Evolutionary conservation across 35 echinoderm and acorn worm genomes (phyloP), one percentile per base, ranked within the genome.

Genomic region (Eucidaris tribuloides): DNA sequence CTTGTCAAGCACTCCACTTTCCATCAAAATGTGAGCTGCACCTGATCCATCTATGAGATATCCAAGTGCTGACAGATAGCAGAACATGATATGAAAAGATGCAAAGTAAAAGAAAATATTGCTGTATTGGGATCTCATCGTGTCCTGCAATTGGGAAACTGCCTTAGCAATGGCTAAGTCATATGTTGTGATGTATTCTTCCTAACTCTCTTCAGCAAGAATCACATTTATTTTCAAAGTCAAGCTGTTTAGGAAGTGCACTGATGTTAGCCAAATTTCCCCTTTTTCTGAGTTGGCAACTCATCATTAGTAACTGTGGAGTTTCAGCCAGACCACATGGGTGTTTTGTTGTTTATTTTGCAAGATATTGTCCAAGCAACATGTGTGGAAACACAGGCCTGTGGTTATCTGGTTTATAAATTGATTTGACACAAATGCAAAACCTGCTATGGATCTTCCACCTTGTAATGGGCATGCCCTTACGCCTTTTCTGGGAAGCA

Each of bases 311-410:
- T 54, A 4, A 58, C 5, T 34, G 2, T 2, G 0, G 64, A 66
- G 38, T 84, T 84, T 30, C 63, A 74, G 38, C 63, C 40, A 50
- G 37, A 20, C 82, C 82, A 84, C 82, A 84, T 84, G 22, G 44
- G 82, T 25, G 65, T 72, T 7, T 70, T 70, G 25, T 33, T 5
- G 19, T 62, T 6, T 25, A 62, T 20, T 6, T 20, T 30, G 32
- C 4, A 4, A n/a, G 58, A 62, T 30, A 62, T 62, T 30, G 32
- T 62, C 58, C 58, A 62, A 4, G 58, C 19, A 20, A 4, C 19
- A 4, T 4, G 3, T 25, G 4, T 20, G 22, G 58, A 62, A 62
- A 4, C 58, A 62, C 5, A 30, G 22, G 22, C 32, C 3, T 6
- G 20, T n/a, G n/a, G n/a, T n/a, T n/a, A n/a, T n/a, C 19, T n/a